Conservation (phyloP, 1,140 invertebrate species). For the Dreissena polymorpha region DNA sequence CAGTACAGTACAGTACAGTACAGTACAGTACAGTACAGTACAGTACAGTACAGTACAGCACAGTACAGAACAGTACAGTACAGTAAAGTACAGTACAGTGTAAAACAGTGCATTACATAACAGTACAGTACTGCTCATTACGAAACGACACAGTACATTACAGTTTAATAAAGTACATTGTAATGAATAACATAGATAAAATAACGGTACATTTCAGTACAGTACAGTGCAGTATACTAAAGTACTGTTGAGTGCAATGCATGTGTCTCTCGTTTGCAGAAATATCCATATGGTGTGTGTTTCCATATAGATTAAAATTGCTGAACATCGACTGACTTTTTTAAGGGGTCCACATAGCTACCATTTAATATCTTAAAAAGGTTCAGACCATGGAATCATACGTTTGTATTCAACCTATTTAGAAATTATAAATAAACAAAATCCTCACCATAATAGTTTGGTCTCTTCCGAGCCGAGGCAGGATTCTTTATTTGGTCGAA, state of each 20-base stretch:
- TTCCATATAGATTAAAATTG: no score
- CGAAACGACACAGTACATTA: not conserved
- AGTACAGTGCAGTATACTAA: not conserved
- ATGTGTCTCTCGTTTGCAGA: not conserved
- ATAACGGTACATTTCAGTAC: not conserved
- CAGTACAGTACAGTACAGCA: slow-evolving; percentile 37
- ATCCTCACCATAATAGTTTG: no score
- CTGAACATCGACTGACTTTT: no score
- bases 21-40: slow-evolving; percentile 53
- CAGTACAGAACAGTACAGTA: slow-evolving; percentile 47
- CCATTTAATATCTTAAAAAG: no score
- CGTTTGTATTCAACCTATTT: no score
- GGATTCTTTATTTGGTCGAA: no score
- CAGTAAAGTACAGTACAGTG: slow-evolving; percentile 29
- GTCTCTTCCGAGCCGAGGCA: no score
- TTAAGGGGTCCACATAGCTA: no score
- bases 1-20: slow-evolving; percentile 14
- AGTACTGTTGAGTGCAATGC: not conserved
- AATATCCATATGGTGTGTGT: no score
- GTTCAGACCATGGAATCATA: no score
- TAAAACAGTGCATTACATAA: not conserved
- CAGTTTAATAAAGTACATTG: not conserved
- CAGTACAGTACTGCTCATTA: not conserved
- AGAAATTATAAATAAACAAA: no score
- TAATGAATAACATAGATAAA: not conserved